Evolutionary conservation across 2,888 invertebrate genomes (phyloP).

Genomic region (Trichacis sp.): DNA sequence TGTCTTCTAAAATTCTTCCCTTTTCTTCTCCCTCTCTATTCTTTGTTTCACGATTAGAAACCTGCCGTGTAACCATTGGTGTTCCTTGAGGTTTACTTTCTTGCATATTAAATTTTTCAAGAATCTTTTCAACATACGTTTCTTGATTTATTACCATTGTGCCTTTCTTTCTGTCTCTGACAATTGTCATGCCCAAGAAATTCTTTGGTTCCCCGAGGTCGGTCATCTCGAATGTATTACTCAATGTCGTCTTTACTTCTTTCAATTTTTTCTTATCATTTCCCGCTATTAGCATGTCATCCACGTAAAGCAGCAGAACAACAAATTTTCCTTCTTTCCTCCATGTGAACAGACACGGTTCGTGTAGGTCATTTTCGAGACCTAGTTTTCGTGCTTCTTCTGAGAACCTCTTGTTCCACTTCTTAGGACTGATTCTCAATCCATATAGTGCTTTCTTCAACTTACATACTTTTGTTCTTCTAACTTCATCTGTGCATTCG

Average conservation of each 20-base stretch:
- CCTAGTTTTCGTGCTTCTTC: no score
- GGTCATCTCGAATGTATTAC: no score
- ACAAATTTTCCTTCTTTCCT: constrained; percentile 21
- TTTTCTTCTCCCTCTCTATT: constrained; percentile 11
- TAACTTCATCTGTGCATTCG: neutral
- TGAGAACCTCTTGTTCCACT: no score
- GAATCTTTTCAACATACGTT: constrained; percentile 23
- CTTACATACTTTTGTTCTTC: neutral
- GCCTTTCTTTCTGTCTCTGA: constrained; percentile 24
- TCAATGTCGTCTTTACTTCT: constrained; percentile 38
- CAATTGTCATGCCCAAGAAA: constrained; percentile 41
- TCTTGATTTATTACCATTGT: no score
- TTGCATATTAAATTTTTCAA: constrained; percentile 22
- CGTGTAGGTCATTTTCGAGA: no score
- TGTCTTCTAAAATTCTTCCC: neutral
- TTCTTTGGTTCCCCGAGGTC: no score
- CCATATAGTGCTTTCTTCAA: constrained; percentile 17
- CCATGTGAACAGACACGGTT: no score
- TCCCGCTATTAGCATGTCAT: no score
- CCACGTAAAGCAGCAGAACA: constrained; percentile 42
- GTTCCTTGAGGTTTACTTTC: constrained; percentile 23
- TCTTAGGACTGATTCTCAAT: constrained; percentile 15
- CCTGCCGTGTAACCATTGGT: no score
- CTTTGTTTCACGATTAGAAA: constrained; percentile 27
- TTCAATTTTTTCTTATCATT: no score